Evolutionary conservation across 1,140 invertebrate species (phyloP).

Genomic region (Dryas iulia): DNA sequence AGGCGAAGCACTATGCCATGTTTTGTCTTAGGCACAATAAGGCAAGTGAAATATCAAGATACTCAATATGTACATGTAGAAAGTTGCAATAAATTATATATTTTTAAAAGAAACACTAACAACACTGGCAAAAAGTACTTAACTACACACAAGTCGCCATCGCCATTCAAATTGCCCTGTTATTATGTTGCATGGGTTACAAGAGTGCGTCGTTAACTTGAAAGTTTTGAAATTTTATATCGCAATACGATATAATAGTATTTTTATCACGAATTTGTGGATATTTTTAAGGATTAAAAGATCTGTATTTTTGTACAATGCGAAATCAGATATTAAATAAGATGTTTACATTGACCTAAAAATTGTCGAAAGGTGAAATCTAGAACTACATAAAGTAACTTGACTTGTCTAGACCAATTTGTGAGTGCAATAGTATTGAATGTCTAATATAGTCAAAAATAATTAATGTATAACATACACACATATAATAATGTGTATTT

Average conservation of each 20-base stretch:
- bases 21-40: too few species aligned
- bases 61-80: neutral
- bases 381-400: neutral
- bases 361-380: neutral
- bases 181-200: conserved; percentile 3
- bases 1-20: too few species aligned
- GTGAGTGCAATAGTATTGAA: too few species aligned
- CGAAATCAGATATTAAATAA: neutral
- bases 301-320: neutral
- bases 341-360: neutral
- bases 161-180: neutral
- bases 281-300: neutral
- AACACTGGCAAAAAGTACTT: neutral
- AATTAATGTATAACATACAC: too few species aligned
- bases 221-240: conserved; percentile 5
- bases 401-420: too few species aligned
- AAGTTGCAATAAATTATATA: neutral
- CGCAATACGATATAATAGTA: neutral
- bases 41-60: neutral
- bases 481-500: too few species aligned
- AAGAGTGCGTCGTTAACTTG: conserved; percentile 5
- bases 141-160: neutral
- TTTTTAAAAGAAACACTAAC: conserved; percentile 1
- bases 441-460: too few species aligned
- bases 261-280: neutral